These are phyloP conservation scores for Lypha dubia DNA, from an alignment of 2,888 invertebrate genomes.

Conservation along the genomic window DNA sequence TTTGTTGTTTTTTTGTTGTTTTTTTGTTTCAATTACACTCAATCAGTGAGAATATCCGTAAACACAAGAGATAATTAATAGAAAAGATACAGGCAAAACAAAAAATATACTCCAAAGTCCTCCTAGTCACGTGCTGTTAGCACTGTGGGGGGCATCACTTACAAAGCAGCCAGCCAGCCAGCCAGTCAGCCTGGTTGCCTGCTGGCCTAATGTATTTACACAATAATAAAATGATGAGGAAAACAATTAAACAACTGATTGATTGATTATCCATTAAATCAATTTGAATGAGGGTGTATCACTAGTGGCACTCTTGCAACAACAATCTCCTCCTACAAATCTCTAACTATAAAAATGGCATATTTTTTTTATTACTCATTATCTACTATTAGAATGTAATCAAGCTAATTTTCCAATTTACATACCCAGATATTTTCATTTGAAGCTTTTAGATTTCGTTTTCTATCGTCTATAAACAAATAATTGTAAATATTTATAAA, in stretches of 20 bases:
- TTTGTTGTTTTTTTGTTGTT: too few species aligned
- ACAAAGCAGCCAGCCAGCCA: background rate
- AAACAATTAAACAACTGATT: slow-evolving; percentile 23
- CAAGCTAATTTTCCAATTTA: slow-evolving; percentile 44
- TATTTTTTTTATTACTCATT: background rate
- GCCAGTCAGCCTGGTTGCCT: background rate
- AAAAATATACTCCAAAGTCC: slow-evolving; percentile 26
- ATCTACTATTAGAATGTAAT: slow-evolving; percentile 5
- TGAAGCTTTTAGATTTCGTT: slow-evolving; percentile 11
- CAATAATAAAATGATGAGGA: slow-evolving; percentile 4
- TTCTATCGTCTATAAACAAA: slow-evolving; percentile 35
- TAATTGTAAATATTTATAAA: slow-evolving; percentile 43
- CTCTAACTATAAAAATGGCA: slow-evolving; percentile 5
- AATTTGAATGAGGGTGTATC: background rate
- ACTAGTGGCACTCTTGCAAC: background rate
- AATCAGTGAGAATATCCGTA: slow-evolving; percentile 56
- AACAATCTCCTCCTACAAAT: slow-evolving; percentile 11
- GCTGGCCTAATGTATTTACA: slow-evolving; percentile 47
- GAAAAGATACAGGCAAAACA: slow-evolving; percentile 16
- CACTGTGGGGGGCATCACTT: slow-evolving; percentile 62
- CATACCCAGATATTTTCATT: background rate
- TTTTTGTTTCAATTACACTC: slow-evolving; percentile 53
- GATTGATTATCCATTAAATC: slow-evolving; percentile 60
- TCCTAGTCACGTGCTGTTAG: slow-evolving; percentile 60
- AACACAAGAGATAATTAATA: slow-evolving; percentile 62